Evolutionary conservation across 1,140 invertebrate genomes (phyloP).

Genomic region (Drosophila jambulina): DNA sequence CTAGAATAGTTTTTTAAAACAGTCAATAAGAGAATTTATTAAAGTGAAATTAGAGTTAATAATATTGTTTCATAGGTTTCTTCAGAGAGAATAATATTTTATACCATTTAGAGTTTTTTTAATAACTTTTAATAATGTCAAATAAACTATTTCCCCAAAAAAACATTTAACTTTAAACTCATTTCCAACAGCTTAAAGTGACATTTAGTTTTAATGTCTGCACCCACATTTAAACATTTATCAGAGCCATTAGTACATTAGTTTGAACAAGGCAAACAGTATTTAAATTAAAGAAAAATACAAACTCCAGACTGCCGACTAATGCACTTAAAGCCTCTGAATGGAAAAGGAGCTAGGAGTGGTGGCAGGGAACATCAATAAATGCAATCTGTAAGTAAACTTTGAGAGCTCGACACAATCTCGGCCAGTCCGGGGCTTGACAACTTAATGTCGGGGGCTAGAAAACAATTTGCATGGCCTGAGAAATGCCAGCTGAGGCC

Average conservation of each 20-base stretch:
- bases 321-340: slow-evolving; percentile 31
- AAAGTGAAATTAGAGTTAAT: neutral
- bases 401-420: slow-evolving; percentile 23
- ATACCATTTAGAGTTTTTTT: neutral
- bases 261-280: slow-evolving; percentile 6
- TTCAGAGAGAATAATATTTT: neutral
- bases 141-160: neutral
- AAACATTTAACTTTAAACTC: neutral
- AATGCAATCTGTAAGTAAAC: slow-evolving; percentile 42
- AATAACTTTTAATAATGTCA: neutral
- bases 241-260: slow-evolving; percentile 19
- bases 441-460: slow-evolving; percentile 64
- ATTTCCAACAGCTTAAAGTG: neutral
- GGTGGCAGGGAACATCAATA: slow-evolving; percentile 32
- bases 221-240: neutral
- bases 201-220: slow-evolving; percentile 12
- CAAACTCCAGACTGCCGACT: slow-evolving; percentile 1
- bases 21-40: neutral
- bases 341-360: neutral
- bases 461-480: slow-evolving; percentile 72
- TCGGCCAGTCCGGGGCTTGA: slow-evolving; percentile 42
- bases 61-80: neutral
- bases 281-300: slow-evolving; percentile 31
- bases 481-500: slow-evolving; percentile 64
- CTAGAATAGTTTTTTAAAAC: neutral